These are phyloP conservation scores for Gulo gulo DNA, from an alignment of 2,113 vertebrate species.

Conservation along the genomic window DNA sequence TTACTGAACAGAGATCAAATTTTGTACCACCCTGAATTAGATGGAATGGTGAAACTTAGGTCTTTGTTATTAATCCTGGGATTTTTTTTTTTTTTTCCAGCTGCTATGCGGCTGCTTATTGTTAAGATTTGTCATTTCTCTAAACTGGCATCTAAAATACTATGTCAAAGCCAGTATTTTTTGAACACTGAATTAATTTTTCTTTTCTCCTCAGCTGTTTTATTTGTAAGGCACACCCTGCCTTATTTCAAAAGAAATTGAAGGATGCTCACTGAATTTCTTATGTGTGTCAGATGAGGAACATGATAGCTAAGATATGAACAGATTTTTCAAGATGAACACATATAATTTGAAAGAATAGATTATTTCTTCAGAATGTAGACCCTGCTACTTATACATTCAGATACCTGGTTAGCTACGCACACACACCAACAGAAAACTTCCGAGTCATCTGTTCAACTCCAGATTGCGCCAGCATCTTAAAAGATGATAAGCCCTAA, in stretches of 20 bases:
- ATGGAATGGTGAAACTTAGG: not conserved
- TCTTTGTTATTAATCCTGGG: not conserved
- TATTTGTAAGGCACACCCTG: not conserved
- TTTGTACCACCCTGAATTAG: not conserved
- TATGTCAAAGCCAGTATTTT: not conserved
- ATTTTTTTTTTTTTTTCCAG: not conserved
- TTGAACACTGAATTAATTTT: not conserved
- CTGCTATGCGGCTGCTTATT: not conserved
- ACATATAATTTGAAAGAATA: conserved; percentile 30
- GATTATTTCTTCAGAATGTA: conserved; percentile 52
- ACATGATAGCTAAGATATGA: not conserved
- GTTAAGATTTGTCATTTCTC: conserved; percentile 7
- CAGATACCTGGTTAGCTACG: not conserved
- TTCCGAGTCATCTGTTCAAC: not conserved
- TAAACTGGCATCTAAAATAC: not conserved
- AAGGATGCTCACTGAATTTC: not conserved
- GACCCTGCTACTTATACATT: not conserved
- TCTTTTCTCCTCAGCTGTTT: not conserved
- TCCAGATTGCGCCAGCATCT: not conserved
- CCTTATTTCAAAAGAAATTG: not conserved
- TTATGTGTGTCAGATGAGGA: not conserved
- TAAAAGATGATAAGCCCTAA: conserved; percentile 69
- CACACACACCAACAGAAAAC: not conserved
- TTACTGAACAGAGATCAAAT: not conserved
- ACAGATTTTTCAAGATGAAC: conserved; percentile 27